Base-by-base conservation (phyloP, 2,113 vertebrate genomes). In the Macroglossus sobrinus region DNA sequence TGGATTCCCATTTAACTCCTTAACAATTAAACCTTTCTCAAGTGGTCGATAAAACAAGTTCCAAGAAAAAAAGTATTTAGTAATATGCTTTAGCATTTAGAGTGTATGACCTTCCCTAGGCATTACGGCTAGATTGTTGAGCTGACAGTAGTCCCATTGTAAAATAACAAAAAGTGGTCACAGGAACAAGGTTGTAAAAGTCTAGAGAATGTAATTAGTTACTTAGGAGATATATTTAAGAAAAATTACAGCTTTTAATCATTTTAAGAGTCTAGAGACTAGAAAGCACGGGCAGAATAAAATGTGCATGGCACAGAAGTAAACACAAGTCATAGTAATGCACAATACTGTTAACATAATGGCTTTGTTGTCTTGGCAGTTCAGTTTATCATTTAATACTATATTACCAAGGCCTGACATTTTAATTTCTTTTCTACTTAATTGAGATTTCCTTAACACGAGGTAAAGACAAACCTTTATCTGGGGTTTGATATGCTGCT, bases 181-280 rank as follows among this genome's bases (percentile, higher is more conserved):
- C 76, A 92, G 18, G 59, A 96, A 96, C 89, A 91, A 96, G 63
- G 81, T 92, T 64, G 63, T 84, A 88, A 89, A 21, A 57, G 15
- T 69, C 57, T 72, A 79, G 4, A 19, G 71, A 94, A 93, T 8
- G 30, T 84, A 97, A 97, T 97, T 96, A 66, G 76, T 87, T 93
- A 74, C 57, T 95, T n/a, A 47, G 64, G 93, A 93, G 63, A 96
- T 95, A n/a, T 21, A 90, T 71, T 88, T 84, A 85, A 79, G 50
- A 76, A 97, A 96, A 97, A 98, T 92, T 30, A 75, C 22, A 87
- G 91, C 93, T 95, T 96, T 97, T 97, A 84, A 97, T 97, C 97
- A 97, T 92, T 92, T 93, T n/a, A 97, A 68, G 86, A 95, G 88
- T 76, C 91, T 61, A 66, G 64, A 93, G 86, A 80, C 38, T 47